phyloP scores from a whole-genome alignment of 2,888 invertebrate genomes.

The Eupeodes latifasciatus region DNA sequence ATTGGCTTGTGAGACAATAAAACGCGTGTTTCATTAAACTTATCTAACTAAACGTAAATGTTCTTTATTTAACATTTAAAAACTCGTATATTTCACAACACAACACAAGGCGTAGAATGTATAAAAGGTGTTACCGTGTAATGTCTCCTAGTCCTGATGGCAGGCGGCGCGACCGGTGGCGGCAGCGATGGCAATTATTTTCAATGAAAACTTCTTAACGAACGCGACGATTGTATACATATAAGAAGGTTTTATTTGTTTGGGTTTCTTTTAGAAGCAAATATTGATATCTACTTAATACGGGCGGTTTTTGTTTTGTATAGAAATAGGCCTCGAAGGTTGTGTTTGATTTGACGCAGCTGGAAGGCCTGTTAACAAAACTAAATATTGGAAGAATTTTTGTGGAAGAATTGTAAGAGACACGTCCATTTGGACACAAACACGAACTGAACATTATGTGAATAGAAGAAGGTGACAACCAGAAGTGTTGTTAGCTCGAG shows the following conservation, averaged over 20 bases:
- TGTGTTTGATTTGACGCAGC: conserved; percentile 55
- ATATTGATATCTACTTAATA: conserved; percentile 14
- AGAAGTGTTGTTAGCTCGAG: neutral
- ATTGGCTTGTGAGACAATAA: conserved; percentile 29
- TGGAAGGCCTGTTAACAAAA: conserved; percentile 46
- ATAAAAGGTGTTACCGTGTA: conserved; percentile 18
- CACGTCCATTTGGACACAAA: neutral
- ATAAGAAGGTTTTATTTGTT: neutral
- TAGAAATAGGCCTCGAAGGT: neutral
- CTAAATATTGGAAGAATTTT: neutral
- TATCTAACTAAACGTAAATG: neutral
- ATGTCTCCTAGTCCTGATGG: too few relatives aligned
- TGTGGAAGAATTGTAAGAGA: neutral
- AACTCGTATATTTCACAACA: neutral
- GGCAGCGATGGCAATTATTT: neutral
- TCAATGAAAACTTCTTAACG: neutral
- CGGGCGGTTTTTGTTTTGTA: neutral
- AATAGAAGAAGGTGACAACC: neutral
- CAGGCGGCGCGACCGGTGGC: too few relatives aligned
- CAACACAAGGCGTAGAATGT: neutral
- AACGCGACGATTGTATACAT: conserved; percentile 3
- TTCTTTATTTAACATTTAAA: conserved; percentile 17
- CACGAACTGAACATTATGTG: neutral
- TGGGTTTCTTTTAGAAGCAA: conserved; percentile 14
- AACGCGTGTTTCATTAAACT: conserved; percentile 4